Percentiles rank a stretch among this genome's conserved stretches.
Conservation (phyloP, 2,797 vertebrate genomes). For the Kryptolebias ocellatus region DNA sequence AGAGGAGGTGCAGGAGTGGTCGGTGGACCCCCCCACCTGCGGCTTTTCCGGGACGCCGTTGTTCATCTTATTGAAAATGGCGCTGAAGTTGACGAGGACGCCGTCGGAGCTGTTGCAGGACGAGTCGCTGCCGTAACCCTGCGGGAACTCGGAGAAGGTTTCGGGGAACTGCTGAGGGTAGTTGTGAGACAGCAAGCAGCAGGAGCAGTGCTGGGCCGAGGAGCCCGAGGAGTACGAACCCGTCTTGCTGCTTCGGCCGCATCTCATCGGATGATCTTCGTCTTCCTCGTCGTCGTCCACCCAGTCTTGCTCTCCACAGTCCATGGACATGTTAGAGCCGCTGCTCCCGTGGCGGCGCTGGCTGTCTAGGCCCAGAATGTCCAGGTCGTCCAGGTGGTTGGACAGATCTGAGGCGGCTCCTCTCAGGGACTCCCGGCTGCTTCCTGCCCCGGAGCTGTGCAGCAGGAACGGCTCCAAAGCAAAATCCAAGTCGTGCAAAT, state of each 20-base stretch:
- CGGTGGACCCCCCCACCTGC: conserved; percentile 60
- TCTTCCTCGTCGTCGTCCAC: conserved; percentile 80
- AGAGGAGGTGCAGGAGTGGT: conserved; percentile 86
- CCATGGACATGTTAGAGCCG: conserved; percentile 88
- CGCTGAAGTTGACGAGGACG: conserved; percentile 95
- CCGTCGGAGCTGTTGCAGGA: conserved; percentile 97
- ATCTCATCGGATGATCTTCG: conserved; percentile 83
- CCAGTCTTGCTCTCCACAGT: conserved; percentile 91
- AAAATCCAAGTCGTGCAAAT: conserved; percentile 72
- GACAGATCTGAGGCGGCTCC: conserved; percentile 65
- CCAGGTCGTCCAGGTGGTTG: conserved; percentile 76
- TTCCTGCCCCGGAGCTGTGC: conserved; percentile 76
- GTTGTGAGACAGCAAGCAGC: conserved; percentile 87
- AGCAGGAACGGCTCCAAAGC: conserved; percentile 87
- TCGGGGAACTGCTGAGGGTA: conserved; percentile 68
- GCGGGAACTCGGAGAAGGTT: conserved; percentile 83
- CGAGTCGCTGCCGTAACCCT: conserved; percentile 91
- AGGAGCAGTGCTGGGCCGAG: conserved; percentile 79
- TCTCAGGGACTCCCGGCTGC: conserved; percentile 68
- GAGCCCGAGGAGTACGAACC: conserved; percentile 84
- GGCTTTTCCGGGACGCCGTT: conserved; percentile 82
- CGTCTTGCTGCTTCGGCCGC: conserved; percentile 70
- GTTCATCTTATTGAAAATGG: conserved; percentile 94
- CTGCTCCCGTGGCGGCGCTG: conserved; percentile 81
- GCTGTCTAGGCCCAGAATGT: conserved; percentile 82